phyloP scores from a whole-genome alignment of 2,888 invertebrate genomes.

The Aphodius sticticus region DNA sequence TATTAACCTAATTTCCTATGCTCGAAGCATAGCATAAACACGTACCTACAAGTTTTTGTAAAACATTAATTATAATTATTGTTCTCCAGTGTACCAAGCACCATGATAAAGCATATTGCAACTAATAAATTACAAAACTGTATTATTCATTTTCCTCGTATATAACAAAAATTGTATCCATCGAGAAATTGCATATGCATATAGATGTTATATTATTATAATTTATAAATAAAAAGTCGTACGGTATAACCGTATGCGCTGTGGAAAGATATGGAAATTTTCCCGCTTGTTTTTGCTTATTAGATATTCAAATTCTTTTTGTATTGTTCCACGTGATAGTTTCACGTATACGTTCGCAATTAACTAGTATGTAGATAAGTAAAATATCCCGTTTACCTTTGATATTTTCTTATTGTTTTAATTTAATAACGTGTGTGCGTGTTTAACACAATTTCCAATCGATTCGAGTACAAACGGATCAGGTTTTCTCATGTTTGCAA shows the following conservation, averaged over 20 bases:
- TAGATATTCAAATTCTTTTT: neutral
- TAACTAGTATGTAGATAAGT: neutral
- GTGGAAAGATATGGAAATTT: neutral
- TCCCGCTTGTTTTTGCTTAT: neutral
- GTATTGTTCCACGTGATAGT: neutral
- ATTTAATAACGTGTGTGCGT: neutral
- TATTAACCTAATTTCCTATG: neutral
- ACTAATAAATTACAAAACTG: neutral
- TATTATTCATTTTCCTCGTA: neutral
- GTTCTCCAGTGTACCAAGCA: neutral
- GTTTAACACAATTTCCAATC: no score
- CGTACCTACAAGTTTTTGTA: neutral
- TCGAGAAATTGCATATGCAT: neutral
- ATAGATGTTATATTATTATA: neutral
- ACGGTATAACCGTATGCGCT: neutral
- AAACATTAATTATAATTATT: constrained; percentile 4
- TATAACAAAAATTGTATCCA: neutral
- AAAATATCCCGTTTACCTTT: neutral
- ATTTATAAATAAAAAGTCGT: neutral
- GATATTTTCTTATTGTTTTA: neutral
- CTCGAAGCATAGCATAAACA: neutral
- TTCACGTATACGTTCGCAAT: neutral
- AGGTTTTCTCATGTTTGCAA: no score
- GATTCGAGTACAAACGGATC: no score
- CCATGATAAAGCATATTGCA: neutral